Percentiles rank a stretch among this genome's conserved stretches.
These are phyloP conservation scores for Drosophila dunni DNA, from an alignment of 1,140 invertebrate genomes.

Conservation along the genomic window DNA sequence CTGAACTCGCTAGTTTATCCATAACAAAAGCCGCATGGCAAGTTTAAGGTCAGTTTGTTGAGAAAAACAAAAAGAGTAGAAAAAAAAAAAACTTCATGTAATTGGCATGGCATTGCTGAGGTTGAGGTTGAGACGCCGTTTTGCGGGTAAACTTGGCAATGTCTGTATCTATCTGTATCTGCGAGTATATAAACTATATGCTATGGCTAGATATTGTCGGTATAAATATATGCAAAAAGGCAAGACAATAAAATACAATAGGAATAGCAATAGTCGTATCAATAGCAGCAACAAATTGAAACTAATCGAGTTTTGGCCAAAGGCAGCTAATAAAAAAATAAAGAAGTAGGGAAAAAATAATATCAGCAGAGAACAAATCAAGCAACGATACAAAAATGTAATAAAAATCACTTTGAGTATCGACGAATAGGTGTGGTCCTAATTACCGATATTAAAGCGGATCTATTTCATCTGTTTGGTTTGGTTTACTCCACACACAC, in stretches of 20 bases:
- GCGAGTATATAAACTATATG: constrained; percentile 2
- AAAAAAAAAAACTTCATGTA: constrained; percentile 38
- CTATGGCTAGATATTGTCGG: constrained; percentile 1
- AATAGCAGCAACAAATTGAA: constrained; percentile 71
- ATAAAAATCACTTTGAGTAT: constrained; percentile 83
- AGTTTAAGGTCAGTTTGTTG: constrained; percentile 77
- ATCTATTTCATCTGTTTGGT: constrained; percentile 73
- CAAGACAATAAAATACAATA: constrained; percentile 49
- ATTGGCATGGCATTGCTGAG: constrained; percentile 48
- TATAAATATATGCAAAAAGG: constrained; percentile 35
- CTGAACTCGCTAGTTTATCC: constrained; percentile 50
- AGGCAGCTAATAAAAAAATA: constrained; percentile 62
- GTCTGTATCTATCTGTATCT: neutral
- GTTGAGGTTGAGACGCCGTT: constrained; percentile 32
- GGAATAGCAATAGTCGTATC: constrained; percentile 36
- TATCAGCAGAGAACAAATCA: constrained; percentile 42
- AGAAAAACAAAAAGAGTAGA: neutral
- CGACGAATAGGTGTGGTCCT: constrained; percentile 81
- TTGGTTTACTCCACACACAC: constrained; percentile 1
- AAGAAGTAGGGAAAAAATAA: too few species aligned
- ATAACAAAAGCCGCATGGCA: constrained; percentile 74
- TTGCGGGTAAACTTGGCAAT: constrained; percentile 4
- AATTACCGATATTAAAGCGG: constrained; percentile 83
- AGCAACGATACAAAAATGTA: constrained; percentile 52
- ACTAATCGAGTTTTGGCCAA: constrained; percentile 81